Base-by-base conservation (phyloP, 2,888 invertebrate genomes). In the Apeira syringaria region DNA sequence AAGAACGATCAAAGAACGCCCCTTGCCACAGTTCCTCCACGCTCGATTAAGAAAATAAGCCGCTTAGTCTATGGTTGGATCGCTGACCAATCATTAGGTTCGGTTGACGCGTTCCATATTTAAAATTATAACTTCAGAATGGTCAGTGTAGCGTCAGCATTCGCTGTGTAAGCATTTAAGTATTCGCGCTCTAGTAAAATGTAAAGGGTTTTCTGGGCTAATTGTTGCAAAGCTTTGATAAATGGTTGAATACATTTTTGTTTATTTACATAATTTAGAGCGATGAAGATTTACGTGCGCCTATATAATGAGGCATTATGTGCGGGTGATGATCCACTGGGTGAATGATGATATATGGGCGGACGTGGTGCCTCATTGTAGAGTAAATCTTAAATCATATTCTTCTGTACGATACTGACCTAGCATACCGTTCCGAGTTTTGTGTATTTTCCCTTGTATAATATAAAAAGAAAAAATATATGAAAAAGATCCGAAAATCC, bases 1-100 rank as follows among this genome's bases (percentile, higher is more conserved):
- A 57, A 68, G 53, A 60, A 54, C 52, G 80, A 82, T 84, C 83
- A 84, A 83, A 82, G 80, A 36, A 53, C n/a, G 27, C 22, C 10
- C 18, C 4, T 11, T 6, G 18, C 51, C 27, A 43, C 47, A 47
- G 62, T 5, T 62, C n/a, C 57, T 65, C 64, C 68, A 64, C 74
- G 79, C 63, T 66, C 65, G 66, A 69, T 70, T 69, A 75, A 66
- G 68, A 72, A 56, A 64, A 64, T 72, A 74, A 76, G 74, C 77
- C 65, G 67, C 68, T 81, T 82, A 80, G 74, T 74, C 76, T 78
- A 64, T 76, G 77, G 71, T 47, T 69, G 53, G 61, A 52, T 67
- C 64, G 59, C 66, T 77, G 80, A 74, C 79, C 80, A 78, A 77
- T 79, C 71, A 74, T 65, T 69, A 74, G 64, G 61, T 61, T 54